Percentiles rank a stretch among this genome's conserved stretches.
phyloP scores from a whole-genome alignment of 2,888 invertebrate genomes.

The Herminia tarsipennalis region DNA sequence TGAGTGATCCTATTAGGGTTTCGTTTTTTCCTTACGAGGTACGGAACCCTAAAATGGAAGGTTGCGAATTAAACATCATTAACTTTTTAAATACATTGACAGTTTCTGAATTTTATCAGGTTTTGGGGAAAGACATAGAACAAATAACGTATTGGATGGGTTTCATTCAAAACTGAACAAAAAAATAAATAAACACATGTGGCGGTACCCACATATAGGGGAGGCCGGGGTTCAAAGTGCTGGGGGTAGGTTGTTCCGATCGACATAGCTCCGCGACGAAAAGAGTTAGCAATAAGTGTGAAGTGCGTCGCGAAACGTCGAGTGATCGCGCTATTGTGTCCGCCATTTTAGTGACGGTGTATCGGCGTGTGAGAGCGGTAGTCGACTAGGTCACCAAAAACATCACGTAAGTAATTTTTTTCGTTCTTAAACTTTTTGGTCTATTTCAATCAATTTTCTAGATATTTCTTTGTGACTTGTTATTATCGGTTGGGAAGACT shows the following conservation, averaged over 20 bases:
- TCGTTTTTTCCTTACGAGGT: no score
- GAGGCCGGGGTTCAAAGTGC: neutral
- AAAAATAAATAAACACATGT: no score
- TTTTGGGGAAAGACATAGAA: no score
- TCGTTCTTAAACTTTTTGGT: neutral
- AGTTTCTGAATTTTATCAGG: no score
- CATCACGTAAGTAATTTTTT: constrained; percentile 2
- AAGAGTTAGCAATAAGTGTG: neutral
- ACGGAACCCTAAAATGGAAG: no score
- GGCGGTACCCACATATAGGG: no score
- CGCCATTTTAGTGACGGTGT: neutral
- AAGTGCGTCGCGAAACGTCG: neutral
- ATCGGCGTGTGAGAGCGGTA: neutral
- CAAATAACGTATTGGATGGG: no score
- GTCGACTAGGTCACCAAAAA: neutral
- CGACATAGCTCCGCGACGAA: constrained; percentile 1
- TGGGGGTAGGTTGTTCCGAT: constrained; percentile 2
- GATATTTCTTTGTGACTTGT: neutral
- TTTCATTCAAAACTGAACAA: no score
- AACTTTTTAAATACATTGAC: no score
- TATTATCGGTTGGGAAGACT: neutral
- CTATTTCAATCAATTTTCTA: neutral
- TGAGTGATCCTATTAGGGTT: no score
- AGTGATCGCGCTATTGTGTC: neutral
- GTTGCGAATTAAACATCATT: no score